Evolutionary conservation across 2,113 vertebrate species (phyloP), one percentile per base, ranked within the genome.

Genomic region (Nibea albiflora): DNA sequence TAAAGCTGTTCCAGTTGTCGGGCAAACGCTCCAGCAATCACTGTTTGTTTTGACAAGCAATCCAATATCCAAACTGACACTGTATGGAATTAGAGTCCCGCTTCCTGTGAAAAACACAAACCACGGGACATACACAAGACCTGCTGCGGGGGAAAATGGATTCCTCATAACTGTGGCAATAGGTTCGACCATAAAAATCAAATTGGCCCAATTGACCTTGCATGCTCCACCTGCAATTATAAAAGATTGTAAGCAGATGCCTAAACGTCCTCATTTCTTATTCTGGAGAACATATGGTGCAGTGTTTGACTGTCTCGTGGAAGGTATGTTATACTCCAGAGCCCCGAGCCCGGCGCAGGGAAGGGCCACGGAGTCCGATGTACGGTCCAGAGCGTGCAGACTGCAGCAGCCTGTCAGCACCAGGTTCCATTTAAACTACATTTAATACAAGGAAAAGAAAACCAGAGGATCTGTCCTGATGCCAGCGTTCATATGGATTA

Each of bases 221-320:
- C 92, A 93, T 92, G 95, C 95, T 95, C 95, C 95, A 95, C 94
- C 95, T 96, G 95, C 97, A 99, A 97, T 97, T 97, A 96, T 96
- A 93, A 95, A 88, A 89, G 95, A 98, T 98, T 97, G 96, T 97
- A 96, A 98, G 97, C 97, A 98, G 97, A 98, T 98, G 98, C 95
- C 91, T 88, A 92, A 92, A 88, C 83, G 92, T 89, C 91, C 87
- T 93, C 91, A 88, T 93, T 95, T 96, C 95, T 95, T 95, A 95
- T 95, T 94, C 92, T 90, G 86, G 89, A 47, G 85, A 95, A 95
- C 97, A 97, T 96, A 94, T 97, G 97, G 94, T 93, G 53, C 76
- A 73, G 75, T 71, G 83, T 81, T 85, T 52, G 85, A 83, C 76
- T 87, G 70, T 86, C 75, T 22, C 64, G 73, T 65, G 60, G 74